phyloP scores from a whole-genome alignment of 2,888 invertebrate species.

The Noctua janthe region DNA sequence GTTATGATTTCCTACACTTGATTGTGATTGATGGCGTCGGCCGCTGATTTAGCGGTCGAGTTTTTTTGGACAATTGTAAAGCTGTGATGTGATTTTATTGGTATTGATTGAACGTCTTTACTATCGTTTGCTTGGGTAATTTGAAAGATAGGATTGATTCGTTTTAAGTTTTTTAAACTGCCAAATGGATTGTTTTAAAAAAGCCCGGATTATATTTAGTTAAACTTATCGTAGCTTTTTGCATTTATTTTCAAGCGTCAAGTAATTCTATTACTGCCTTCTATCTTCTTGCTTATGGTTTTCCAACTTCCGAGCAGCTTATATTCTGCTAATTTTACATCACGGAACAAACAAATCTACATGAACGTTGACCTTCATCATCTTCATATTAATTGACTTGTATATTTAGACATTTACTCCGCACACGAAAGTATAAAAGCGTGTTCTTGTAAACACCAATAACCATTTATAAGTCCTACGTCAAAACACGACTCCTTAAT shows the following conservation, averaged over 20 bases:
- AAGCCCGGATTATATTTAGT: background rate
- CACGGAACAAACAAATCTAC: background rate
- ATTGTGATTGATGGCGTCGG: conserved; percentile 53
- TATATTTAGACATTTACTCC: conserved; percentile 58
- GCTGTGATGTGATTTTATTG: conserved; percentile 19
- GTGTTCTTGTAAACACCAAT: conserved; percentile 77
- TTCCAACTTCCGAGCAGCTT: background rate
- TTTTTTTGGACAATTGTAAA: conserved; percentile 18
- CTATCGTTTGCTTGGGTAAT: background rate
- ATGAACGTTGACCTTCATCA: conserved; percentile 51
- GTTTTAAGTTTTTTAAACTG: background rate
- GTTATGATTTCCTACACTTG: conserved; percentile 53
- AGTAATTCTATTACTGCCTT: background rate
- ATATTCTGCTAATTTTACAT: background rate
- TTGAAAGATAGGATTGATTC: background rate
- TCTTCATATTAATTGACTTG: conserved; percentile 40
- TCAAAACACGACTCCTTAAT: conserved; percentile 84
- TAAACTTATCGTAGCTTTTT: background rate
- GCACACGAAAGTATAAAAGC: conserved; percentile 73
- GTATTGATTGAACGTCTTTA: conserved; percentile 21
- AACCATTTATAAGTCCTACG: conserved; percentile 84
- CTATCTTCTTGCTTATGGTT: background rate
- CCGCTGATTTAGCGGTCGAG: conserved; percentile 24
- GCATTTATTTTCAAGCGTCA: background rate
- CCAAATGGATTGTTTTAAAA: background rate